These are phyloP conservation scores for Drosophila stalkeri DNA, from an alignment of 2,888 invertebrate species.

Conservation along the genomic window DNA sequence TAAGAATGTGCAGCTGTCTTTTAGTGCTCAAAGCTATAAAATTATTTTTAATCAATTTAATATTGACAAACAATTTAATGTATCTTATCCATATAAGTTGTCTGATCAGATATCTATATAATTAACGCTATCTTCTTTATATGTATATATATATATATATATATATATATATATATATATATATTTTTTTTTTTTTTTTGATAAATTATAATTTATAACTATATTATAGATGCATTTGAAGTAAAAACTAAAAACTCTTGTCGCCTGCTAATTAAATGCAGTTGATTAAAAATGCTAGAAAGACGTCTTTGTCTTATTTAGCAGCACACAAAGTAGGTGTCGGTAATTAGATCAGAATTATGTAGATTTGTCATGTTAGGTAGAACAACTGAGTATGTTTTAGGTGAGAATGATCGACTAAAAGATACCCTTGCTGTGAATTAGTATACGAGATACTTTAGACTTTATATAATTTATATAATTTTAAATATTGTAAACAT, in stretches of 20 bases:
- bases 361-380: constrained; percentile 37
- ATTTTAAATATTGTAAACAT: not conserved
- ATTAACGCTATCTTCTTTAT: not conserved
- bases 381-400: constrained; percentile 8
- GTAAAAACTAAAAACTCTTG: not conserved
- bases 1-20: too few species aligned
- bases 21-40: too few species aligned
- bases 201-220: not conserved
- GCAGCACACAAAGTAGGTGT: constrained; percentile 48
- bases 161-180: too few species aligned
- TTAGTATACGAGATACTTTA: not conserved
- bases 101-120: not conserved
- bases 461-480: not conserved
- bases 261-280: constrained; percentile 3
- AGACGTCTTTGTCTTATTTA: constrained; percentile 28
- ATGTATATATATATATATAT: too few species aligned
- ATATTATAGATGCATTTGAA: not conserved
- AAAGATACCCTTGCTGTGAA: not conserved
- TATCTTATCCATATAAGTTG: not conserved
- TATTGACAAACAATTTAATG: not conserved
- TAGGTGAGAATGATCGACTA: not conserved
- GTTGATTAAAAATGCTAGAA: constrained; percentile 12
- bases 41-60: not conserved
- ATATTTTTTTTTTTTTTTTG: too few species aligned
- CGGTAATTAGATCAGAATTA: constrained; percentile 41